A percentile compares a stretch with the other conserved stretches of the same genome.
Evolutionary conservation across 2,113 vertebrate genomes (phyloP).

Genomic region (Hippocampus mohnikei): DNA sequence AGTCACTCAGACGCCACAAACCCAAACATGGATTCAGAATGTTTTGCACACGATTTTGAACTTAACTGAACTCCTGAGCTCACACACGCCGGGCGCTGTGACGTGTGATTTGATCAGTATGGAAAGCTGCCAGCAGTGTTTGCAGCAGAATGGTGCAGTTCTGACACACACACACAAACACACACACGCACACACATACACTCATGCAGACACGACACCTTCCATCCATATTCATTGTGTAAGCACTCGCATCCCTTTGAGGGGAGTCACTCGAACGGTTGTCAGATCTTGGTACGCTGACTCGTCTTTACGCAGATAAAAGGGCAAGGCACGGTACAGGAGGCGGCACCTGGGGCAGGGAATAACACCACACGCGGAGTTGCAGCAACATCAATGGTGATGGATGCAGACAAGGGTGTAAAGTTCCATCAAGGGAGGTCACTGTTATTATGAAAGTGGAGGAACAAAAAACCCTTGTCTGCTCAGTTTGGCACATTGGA

Average conservation of each 20-base stretch:
- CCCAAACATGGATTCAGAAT: slow-evolving; percentile 3
- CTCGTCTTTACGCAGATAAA: slow-evolving; percentile 52
- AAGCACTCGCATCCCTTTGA: slow-evolving; percentile 28
- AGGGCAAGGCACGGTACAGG: slow-evolving; percentile 23
- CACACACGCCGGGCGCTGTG: slow-evolving; percentile 30
- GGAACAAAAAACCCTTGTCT: slow-evolving; percentile 18
- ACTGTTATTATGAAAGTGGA: slow-evolving; percentile 29
- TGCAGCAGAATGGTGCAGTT: slow-evolving; percentile 24
- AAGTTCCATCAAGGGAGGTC: slow-evolving; percentile 45
- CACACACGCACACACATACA: neutral
- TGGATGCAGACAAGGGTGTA: slow-evolving; percentile 57
- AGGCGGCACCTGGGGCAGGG: slow-evolving; percentile 42
- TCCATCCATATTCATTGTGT: slow-evolving; percentile 23
- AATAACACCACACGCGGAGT: slow-evolving; percentile 33
- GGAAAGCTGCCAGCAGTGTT: slow-evolving; percentile 64
- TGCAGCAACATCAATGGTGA: slow-evolving; percentile 38
- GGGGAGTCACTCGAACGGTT: slow-evolving; percentile 49
- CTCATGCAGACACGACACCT: slow-evolving; percentile 17
- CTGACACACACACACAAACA: slow-evolving; percentile 28
- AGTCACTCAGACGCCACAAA: slow-evolving; percentile 13
- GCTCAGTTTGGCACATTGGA: slow-evolving; percentile 17
- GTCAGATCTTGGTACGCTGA: slow-evolving; percentile 37
- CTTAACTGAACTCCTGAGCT: slow-evolving; percentile 40
- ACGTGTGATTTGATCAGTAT: slow-evolving; percentile 57
- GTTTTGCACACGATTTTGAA: slow-evolving; percentile 33